These are phyloP conservation scores for Epirrhoe alternata DNA, from an alignment of 2,888 invertebrate species.

Conservation along the genomic window DNA sequence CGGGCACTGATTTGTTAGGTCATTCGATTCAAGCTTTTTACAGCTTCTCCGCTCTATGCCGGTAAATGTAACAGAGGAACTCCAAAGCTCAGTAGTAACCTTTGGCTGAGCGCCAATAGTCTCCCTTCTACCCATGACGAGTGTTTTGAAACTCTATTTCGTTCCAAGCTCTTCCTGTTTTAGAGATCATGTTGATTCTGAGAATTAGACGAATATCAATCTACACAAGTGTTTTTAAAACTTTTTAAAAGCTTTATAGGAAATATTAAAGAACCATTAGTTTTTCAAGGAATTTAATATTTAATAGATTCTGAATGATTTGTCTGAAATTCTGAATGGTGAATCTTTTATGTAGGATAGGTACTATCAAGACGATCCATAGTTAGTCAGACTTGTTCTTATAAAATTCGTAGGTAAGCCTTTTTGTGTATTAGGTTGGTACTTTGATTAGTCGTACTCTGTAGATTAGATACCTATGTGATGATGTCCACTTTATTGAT, in stretches of 20 bases:
- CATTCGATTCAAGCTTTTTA: not conserved
- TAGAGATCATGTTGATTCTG: slow-evolving; percentile 3
- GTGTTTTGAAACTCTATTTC: slow-evolving; percentile 18
- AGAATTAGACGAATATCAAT: not conserved
- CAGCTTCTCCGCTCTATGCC: not conserved
- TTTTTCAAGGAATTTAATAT: not conserved
- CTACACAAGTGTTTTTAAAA: not conserved
- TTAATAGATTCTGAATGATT: not conserved
- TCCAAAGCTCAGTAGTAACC: slow-evolving; percentile 8
- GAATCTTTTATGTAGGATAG: no score
- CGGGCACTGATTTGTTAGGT: not conserved
- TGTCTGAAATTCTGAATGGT: no score
- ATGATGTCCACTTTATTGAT: no score
- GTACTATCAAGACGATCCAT: no score
- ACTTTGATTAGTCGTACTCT: no score
- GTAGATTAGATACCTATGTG: no score
- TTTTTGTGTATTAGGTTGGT: no score
- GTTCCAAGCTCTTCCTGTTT: slow-evolving; percentile 19
- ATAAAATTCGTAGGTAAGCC: no score
- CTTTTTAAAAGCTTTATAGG: not conserved
- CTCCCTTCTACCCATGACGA: slow-evolving; percentile 22
- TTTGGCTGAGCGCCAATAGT: slow-evolving; percentile 24
- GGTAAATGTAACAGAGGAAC: not conserved
- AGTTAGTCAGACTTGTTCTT: no score
- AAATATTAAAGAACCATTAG: no score